Evolutionary conservation across 2,888 invertebrate genomes (phyloP).

Genomic region (Drosophila villosipedis): DNA sequence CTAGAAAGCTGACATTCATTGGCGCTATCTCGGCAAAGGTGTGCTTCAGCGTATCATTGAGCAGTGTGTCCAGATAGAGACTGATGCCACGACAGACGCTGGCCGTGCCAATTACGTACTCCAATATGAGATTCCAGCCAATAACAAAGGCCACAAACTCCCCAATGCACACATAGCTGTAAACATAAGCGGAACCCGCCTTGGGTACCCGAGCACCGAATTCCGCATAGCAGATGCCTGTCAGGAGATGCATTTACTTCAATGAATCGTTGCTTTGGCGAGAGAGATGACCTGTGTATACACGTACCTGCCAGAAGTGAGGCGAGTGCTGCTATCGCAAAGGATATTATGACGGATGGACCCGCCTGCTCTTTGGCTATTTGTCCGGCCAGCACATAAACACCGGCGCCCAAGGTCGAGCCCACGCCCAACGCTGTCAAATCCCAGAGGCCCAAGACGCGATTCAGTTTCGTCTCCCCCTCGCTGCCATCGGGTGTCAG

Average conservation of each 20-base stretch:
- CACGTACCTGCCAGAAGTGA: conserved; percentile 92
- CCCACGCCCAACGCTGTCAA: conserved; percentile 92
- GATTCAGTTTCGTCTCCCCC: conserved; percentile 81
- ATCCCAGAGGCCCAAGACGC: conserved; percentile 86
- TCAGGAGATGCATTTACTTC: conserved; percentile 5
- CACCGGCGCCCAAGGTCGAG: conserved; percentile 94
- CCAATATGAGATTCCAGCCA: conserved; percentile 96
- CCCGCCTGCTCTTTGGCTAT: conserved; percentile 92
- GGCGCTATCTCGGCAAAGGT: conserved; percentile 88
- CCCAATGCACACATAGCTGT: conserved; percentile 93
- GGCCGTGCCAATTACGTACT: conserved; percentile 91
- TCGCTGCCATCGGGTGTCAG: conserved; percentile 73
- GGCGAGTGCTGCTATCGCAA: conserved; percentile 94
- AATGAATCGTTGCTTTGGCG: neutral
- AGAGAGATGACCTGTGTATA: neutral
- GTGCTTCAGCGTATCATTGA: conserved; percentile 88
- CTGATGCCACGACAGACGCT: conserved; percentile 92
- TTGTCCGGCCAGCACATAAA: conserved; percentile 93
- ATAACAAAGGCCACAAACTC: conserved; percentile 94
- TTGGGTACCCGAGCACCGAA: conserved; percentile 93
- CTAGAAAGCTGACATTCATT: conserved; percentile 87
- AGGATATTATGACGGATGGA: conserved; percentile 93
- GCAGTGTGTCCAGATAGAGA: conserved; percentile 89
- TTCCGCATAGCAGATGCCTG: conserved; percentile 95
- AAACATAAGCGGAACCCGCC: conserved; percentile 95